phyloP scores from a whole-genome alignment of 2,797 vertebrate genomes.

The Brachyalestes nurse region DNA sequence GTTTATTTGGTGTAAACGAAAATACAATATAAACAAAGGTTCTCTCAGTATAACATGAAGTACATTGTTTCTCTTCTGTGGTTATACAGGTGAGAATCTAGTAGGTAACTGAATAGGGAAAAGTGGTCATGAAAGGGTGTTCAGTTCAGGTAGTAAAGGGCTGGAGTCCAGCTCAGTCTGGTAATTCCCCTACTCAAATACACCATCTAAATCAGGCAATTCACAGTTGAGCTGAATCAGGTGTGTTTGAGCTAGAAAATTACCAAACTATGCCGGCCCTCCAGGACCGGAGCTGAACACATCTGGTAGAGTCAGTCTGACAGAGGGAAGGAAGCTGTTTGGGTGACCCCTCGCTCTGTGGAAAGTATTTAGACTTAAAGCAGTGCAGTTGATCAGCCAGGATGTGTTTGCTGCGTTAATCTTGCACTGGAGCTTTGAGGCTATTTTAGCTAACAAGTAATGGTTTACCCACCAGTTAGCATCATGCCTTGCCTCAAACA shows the following conservation, averaged over 20 bases:
- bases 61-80: no score
- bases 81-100: not conserved
- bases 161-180: not conserved
- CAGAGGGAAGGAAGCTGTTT: not conserved
- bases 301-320: no score
- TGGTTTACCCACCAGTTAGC: not conserved
- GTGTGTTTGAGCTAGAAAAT: no score
- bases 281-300: no score
- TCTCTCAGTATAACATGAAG: not conserved
- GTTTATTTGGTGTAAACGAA: not conserved
- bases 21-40: not conserved
- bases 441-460: not conserved
- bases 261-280: no score
- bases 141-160: no score
- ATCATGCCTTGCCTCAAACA: not conserved
- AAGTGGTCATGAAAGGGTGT: not conserved
- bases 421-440: not conserved
- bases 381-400: not conserved
- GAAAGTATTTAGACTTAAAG: not conserved
- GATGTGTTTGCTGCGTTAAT: not conserved
- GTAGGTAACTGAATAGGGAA: not conserved
- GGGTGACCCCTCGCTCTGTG: not conserved
- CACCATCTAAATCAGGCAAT: no score
- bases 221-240: no score
- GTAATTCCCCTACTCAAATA: no score